A percentile compares a stretch with the other conserved stretches of the same genome.
phyloP scores from a whole-genome alignment of 2,888 invertebrate species.

The Hemithea aestivaria region DNA sequence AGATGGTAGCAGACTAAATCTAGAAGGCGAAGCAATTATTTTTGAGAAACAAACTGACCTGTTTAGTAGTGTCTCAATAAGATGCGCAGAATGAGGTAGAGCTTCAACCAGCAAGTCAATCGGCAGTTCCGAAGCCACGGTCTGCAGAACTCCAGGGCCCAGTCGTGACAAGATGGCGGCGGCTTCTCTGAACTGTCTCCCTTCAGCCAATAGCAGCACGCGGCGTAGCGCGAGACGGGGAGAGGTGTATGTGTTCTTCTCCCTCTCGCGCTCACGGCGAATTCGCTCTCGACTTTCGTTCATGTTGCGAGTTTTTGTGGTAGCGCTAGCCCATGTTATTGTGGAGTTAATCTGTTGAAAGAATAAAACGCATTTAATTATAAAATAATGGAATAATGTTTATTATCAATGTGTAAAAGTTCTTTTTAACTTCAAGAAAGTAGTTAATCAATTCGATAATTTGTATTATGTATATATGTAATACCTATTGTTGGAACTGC shows the following conservation, averaged over 20 bases:
- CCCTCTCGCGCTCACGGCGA: constrained; percentile 80
- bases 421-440: no score
- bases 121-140: constrained; percentile 88
- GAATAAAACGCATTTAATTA: neutral
- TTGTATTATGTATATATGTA: no score
- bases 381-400: no score
- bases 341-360: constrained; percentile 13
- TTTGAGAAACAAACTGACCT: no score
- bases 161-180: constrained; percentile 90
- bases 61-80: constrained; percentile 90
- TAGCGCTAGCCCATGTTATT: constrained; percentile 56
- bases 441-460: no score
- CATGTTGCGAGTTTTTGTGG: constrained; percentile 62
- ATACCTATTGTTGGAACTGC: no score
- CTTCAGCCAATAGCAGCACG: constrained; percentile 90
- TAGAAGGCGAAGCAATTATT: no score
- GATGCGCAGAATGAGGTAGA: constrained; percentile 91
- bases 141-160: constrained; percentile 88
- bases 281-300: constrained; percentile 86
- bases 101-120: constrained; percentile 93
- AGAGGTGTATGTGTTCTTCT: constrained; percentile 81
- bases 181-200: constrained; percentile 93
- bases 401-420: no score
- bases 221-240: constrained; percentile 83
- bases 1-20: no score